Evolutionary conservation across 2,888 invertebrate genomes (phyloP).

Genomic region (Dyspetes luteomarginatus): DNA sequence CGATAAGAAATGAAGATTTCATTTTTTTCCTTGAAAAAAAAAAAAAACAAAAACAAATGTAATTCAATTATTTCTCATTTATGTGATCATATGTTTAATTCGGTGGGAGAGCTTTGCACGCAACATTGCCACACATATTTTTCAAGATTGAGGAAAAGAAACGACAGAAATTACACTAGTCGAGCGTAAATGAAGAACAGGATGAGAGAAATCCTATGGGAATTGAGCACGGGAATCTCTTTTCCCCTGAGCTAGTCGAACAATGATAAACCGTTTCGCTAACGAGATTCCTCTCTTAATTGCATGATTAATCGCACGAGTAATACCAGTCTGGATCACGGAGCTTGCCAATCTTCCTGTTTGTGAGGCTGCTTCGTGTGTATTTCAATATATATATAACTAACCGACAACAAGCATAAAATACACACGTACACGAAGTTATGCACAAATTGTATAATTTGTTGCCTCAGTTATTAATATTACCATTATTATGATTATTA

Average conservation of each 20-base stretch:
- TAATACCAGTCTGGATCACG: constrained; percentile 45
- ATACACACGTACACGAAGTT: constrained; percentile 1
- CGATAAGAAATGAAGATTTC: background rate
- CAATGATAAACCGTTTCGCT: constrained; percentile 60
- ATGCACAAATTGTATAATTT: constrained; percentile 36
- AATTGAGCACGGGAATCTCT: constrained; percentile 11
- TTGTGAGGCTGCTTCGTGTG: too few species aligned
- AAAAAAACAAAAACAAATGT: background rate
- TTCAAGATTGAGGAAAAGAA: background rate
- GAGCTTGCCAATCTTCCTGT: constrained; percentile 1
- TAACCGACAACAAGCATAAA: too few species aligned
- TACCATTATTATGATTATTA: background rate
- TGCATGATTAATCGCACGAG: constrained; percentile 57
- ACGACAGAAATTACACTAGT: background rate
- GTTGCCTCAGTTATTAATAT: constrained; percentile 15
- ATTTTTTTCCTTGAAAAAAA: background rate
- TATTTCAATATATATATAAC: too few species aligned
- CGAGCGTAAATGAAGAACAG: background rate
- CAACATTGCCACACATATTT: background rate
- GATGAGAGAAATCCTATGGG: constrained; percentile 34
- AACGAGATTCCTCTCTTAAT: constrained; percentile 61
- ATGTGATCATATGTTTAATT: too few species aligned
- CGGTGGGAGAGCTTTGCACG: too few species aligned
- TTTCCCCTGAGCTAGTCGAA: constrained; percentile 26
- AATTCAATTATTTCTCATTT: background rate